Evolutionary conservation across 2,888 invertebrate genomes (phyloP).

Genomic region (Agrotis puta): DNA sequence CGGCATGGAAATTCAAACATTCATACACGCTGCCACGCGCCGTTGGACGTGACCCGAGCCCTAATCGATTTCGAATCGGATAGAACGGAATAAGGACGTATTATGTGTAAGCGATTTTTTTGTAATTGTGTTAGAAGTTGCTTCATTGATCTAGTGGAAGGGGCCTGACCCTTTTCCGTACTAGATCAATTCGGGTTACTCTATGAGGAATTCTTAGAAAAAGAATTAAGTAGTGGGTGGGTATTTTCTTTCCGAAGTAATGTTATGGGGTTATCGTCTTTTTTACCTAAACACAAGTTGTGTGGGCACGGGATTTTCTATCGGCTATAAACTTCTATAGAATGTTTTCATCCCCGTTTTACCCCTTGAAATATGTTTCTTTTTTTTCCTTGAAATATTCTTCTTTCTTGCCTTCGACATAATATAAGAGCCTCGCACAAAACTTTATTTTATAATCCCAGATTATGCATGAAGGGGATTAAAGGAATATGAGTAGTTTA

Average conservation of each 20-base stretch:
- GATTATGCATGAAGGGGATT: too few species aligned
- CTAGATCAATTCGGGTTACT: constrained; percentile 4
- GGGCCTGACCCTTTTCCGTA: constrained; percentile 9
- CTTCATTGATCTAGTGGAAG: constrained; percentile 52
- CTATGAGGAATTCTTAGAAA: not conserved
- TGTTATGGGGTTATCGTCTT: not conserved
- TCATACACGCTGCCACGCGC: constrained; percentile 70
- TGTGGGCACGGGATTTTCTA: too few species aligned
- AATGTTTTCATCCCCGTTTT: too few species aligned
- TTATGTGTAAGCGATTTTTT: constrained; percentile 61
- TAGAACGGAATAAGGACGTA: constrained; percentile 65
- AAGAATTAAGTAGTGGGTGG: not conserved
- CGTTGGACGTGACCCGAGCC: constrained; percentile 69
- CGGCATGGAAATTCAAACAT: constrained; percentile 74
- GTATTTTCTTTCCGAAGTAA: not conserved
- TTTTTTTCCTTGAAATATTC: too few species aligned
- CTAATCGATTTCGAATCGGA: constrained; percentile 71
- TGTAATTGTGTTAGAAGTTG: constrained; percentile 61
- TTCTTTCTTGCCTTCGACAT: too few species aligned
- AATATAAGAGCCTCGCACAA: too few species aligned
- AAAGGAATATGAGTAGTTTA: too few species aligned
- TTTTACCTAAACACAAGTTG: not conserved
- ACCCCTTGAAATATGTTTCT: too few species aligned
- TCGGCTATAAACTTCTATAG: too few species aligned
- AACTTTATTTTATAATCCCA: too few species aligned